phyloP scores from a whole-genome alignment of 2,113 vertebrate genomes.

The Hippocampus zosterae region DNA sequence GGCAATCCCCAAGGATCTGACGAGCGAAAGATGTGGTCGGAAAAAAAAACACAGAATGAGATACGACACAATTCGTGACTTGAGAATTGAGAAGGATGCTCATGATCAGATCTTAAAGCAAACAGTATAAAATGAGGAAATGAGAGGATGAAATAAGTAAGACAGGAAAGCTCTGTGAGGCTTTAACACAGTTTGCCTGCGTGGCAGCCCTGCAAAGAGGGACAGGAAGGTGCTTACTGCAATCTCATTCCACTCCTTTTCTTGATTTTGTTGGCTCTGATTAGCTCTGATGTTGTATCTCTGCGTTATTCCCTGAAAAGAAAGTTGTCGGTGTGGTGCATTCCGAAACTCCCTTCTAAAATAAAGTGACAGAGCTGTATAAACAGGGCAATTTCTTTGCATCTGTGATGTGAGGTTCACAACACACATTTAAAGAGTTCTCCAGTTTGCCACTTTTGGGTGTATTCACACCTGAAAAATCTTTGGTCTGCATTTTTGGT shows the following conservation, averaged over 20 bases:
- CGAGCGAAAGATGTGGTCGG: constrained; percentile 52
- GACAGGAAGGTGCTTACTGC: constrained; percentile 76
- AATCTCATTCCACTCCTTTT: constrained; percentile 77
- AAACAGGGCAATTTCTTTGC: constrained; percentile 13
- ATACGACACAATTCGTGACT: constrained; percentile 42
- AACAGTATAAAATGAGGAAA: constrained; percentile 20
- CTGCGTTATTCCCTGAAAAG: constrained; percentile 76
- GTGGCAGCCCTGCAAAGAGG: constrained; percentile 37
- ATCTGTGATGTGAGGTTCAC: neutral
- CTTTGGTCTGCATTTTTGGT: too few species aligned
- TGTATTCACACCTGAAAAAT: too few species aligned
- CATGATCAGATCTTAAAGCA: constrained; percentile 31
- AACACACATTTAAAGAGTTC: too few species aligned
- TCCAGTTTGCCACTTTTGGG: neutral
- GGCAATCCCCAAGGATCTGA: constrained; percentile 53
- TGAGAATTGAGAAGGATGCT: constrained; percentile 24
- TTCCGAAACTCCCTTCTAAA: constrained; percentile 52
- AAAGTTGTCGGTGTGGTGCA: constrained; percentile 48
- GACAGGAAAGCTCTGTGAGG: constrained; percentile 15
- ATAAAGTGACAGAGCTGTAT: constrained; percentile 46
- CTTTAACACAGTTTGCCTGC: constrained; percentile 21
- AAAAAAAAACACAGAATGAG: constrained; percentile 7
- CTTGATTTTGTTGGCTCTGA: constrained; percentile 89
- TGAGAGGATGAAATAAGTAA: constrained; percentile 8
- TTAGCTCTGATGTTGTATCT: constrained; percentile 90